These are phyloP conservation scores for Polyodon spathula DNA, from an alignment of 2,113 vertebrate species.

Conservation along the genomic window DNA sequence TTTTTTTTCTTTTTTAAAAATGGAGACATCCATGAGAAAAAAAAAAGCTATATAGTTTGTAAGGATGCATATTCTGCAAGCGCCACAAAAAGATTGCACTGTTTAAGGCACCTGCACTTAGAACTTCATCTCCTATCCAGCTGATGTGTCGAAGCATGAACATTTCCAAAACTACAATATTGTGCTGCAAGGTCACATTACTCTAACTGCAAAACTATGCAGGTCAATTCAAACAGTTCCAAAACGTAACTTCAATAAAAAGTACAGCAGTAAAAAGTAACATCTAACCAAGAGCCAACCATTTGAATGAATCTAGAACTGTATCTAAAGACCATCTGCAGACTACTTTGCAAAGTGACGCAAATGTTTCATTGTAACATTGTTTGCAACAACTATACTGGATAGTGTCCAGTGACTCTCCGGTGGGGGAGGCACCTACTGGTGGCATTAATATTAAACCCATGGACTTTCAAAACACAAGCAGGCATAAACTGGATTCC, in stretches of 20 bases:
- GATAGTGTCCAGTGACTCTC: constrained; percentile 8
- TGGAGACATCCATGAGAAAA: no score
- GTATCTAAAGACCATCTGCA: constrained; percentile 6
- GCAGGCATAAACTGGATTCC: background rate
- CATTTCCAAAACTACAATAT: no score
- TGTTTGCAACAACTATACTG: constrained; percentile 20
- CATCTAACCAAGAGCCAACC: background rate
- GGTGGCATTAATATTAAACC: constrained; percentile 3
- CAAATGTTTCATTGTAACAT: constrained; percentile 26
- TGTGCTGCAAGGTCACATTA: no score
- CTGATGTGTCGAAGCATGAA: no score
- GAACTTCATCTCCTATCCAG: no score
- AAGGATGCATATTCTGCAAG: no score
- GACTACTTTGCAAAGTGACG: constrained; percentile 14
- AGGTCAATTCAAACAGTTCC: no score
- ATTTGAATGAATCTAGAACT: constrained; percentile 13
- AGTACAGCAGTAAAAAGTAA: background rate
- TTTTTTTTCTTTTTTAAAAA: no score
- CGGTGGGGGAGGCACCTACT: constrained; percentile 20
- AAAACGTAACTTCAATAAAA: no score
- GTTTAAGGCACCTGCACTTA: no score
- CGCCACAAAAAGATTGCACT: background rate
- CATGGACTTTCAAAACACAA: background rate
- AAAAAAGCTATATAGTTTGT: no score
- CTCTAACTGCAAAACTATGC: no score